Evolutionary conservation across 2,797 vertebrate species (phyloP), one percentile per base, ranked within the genome.

Genomic region (Phataginus tetradactyla): DNA sequence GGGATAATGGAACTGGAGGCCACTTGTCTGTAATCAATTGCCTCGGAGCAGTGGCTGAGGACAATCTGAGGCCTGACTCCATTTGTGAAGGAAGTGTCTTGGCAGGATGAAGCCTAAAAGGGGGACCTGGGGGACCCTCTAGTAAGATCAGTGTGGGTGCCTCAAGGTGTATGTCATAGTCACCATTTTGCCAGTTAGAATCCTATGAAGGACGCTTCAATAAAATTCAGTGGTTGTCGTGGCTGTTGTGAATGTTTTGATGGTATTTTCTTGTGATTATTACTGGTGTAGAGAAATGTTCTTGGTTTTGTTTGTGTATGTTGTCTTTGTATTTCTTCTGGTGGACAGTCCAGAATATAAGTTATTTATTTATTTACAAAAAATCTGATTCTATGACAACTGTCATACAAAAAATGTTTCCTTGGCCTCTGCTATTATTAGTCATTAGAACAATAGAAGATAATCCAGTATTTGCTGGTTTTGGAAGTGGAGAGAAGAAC

Each of bases 1-100:
- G 84, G 71, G 93, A n/a, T 97, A 84, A 94, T 94, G 97, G 97
- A 94, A 45, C 77, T 34, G 89, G 95, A 94, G 74, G 81, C 79
- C 18, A 0, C n/a, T 55, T n/a, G 57, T 91, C 95, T 96, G 86
- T 17, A 6, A 55, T 83, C 81, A 42, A 85, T 37, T 53, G 96
- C 90, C 87, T 34, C 94, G 87, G 78, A 91, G 71, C 45, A 27
- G 71, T 1, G 25, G n/a, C 96, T 10, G 13, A 55, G 87, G 66
- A 20, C 15, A 20, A 59, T 39, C 68, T 49, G 93, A 55, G 87
- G 86, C 75, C 93, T 94, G 88, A 63, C 78, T 91, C 91, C 59
- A 34, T 61, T 69, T 80, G 85, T 34, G 1, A 59, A 91, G 90
- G 74, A 89, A 86, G 83, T 59, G 29, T 81, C 69, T 25, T n/a